Evolutionary conservation across 2,797 vertebrate genomes (phyloP), one percentile per base, ranked within the genome.

Genomic region (Oryzias dopingdopingensis): DNA sequence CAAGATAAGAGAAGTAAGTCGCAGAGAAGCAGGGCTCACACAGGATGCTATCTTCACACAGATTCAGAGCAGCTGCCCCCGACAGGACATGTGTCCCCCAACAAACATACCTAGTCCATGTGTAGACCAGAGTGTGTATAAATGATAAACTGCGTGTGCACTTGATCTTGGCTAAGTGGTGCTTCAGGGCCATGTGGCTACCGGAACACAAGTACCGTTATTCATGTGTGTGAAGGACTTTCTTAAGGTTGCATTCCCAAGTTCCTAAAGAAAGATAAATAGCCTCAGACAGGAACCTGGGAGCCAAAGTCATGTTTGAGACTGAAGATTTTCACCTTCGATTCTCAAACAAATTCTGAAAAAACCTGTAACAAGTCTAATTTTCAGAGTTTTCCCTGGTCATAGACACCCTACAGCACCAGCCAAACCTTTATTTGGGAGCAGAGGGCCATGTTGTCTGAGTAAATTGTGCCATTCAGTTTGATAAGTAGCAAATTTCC

Each of bases 231-330:
- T 70, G 62, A 51, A 70, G 59, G 60, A 76, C 65, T 76, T 86
- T 74, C 74, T 67, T 66, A 78, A 84, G 78, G 69, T 82, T 77
- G 78, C 76, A 85, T 83, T 86, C 82, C 76, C 82, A 42, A 54
- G 72, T 80, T 86, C 83, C 77, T 73, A 59, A 40, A 69, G 63
- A 74, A 76, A 83, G 70, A 83, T 47, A 74, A 86, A 80, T 62
- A 53, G 44, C 71, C 65, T 52, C 57, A 69, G 51, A 61, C 66
- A 56, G 71, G 70, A 84, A 86, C 82, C 70, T 76, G 70, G 69
- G 76, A 85, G 72, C 66, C 69, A 50, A 67, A 69, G 47, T 45
- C 67, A 52, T 52, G 49, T 59, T 55, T 61, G 52, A 56, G 70
- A 60, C 59, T 81, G 67, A 57, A 53, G 45, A 79, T 55, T 74